Base-by-base conservation (phyloP, 2,888 invertebrate species). In the Trissolcus japonicus region DNA sequence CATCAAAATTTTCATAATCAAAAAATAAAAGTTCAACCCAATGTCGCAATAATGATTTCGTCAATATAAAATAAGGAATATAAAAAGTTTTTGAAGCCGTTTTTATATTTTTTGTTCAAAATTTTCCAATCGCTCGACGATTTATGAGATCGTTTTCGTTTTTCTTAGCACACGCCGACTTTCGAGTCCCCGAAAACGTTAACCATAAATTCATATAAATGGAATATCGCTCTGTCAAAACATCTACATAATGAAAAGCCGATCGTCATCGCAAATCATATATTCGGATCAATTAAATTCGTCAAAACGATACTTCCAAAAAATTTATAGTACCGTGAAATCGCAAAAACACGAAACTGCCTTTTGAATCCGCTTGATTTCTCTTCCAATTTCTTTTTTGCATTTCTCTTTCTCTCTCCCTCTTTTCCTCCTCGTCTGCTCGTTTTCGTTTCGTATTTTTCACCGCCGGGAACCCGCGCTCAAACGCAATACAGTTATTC, bases 271-370 rank as follows among this genome's bases (percentile, higher is more conserved):
- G 54, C 59, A 50, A 75, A 69, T 75, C 75, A 60, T 75, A 75
- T 68, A 59, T 62, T 56, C 67, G 74, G 56, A 67, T 67, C 67
- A 67, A 74, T 74, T 74, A 74, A 74, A 67, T 67, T 74, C 74
- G 74, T 73, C 74, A 67, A 62, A 74, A 74, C 74, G 67, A 57
- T 67, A 61, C 72, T 16, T 50, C 66, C 19, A 73, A 60, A 73
- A 66, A 66, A 67, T 67, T 67, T 74, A 74, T 67, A 40, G 74
- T 53, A 56, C 29, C 56, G 63, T 29, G 63, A 65, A 60, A 69
- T 76, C 55, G 65, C 69, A 69, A 65, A 76, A 76, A 69, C 69
- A 69, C 61, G 61, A 69, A 69, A 76, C 69, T 25, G 59, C 76
- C 67, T 75, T 75, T 63, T 65, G 29, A 54, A 63, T 57, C 63